Evolutionary conservation across 2,113 vertebrate genomes (phyloP), one percentile per base, ranked within the genome.

Genomic region (Podocnemis expansa): DNA sequence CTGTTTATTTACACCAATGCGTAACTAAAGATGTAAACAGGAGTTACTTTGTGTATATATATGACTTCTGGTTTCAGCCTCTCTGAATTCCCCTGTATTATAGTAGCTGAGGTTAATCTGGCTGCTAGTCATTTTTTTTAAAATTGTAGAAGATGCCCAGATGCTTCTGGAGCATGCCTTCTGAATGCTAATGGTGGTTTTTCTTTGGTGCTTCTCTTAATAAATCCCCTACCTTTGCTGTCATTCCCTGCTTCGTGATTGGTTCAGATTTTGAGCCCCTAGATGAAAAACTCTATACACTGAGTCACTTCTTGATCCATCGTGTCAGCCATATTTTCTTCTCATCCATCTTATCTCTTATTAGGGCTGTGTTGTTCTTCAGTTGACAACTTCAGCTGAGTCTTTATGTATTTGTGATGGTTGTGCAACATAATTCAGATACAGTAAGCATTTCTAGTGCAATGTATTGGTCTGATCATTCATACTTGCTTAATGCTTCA

Each of bases 401-500:
- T 3, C 87, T 84, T 12, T 4, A 34, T 0, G 0, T 21, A 2
- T 85, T 87, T 29, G 84, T 83, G 51, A 89, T 91, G 91, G 63
- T 78, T 87, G 84, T 24, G n/a, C 3, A 2, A 11, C 54, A 80
- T 60, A 34, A 92, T 90, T 89, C 80, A 87, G 89, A 63, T 63
- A 60, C 73, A n/a, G n/a, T n/a, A n/a, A n/a, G n/a, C n/a, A n/a
- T n/a, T n/a, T n/a, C n/a, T n/a, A n/a, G n/a, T n/a, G n/a, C n/a
- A 9, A 17, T 67, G 34, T 63, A 34, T 51, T 82, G 82, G 24
- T 93, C 78, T 73, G 88, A 54, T 93, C 78, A 29, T 94, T 93
- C 86, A 81, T 91, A 55, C 87, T 91, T 87, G 34, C 52, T 90
- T 67, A 67, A 67, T n/a, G 34, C 34, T 67, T 67, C 34, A 38